Evolutionary conservation across 2,113 vertebrate genomes (phyloP).

Genomic region (Muntiacus reevesi): DNA sequence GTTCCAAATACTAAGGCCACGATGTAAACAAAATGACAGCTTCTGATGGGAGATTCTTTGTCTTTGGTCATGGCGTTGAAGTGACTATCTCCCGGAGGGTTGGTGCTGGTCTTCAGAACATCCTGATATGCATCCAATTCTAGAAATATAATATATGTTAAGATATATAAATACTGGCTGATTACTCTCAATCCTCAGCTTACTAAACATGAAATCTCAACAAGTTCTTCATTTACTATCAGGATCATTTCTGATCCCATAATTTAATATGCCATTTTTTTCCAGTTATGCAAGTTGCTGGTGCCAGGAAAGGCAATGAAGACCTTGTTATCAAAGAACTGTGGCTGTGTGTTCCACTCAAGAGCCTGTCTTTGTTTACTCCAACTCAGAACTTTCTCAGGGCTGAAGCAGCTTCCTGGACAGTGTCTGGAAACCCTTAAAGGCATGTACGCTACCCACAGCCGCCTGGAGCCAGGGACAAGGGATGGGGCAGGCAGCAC

Average conservation of each 20-base stretch:
- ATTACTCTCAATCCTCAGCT: not conserved
- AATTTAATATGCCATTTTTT: not conserved
- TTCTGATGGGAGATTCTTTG: not conserved
- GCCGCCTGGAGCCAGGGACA: not conserved
- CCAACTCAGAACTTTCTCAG: not conserved
- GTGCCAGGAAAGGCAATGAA: not conserved
- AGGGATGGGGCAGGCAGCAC: not conserved
- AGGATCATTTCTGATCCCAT: not conserved
- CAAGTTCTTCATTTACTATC: not conserved
- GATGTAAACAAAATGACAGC: not conserved
- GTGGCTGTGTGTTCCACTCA: not conserved
- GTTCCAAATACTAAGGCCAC: slow-evolving; percentile 26
- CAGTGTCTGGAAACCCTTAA: not conserved
- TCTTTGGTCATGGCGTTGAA: slow-evolving; percentile 39
- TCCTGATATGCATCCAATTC: slow-evolving; percentile 25
- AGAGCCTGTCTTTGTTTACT: not conserved
- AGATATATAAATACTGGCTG: not conserved
- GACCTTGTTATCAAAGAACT: not conserved
- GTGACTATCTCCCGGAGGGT: not conserved
- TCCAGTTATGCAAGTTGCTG: not conserved
- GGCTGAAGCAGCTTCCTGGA: not conserved
- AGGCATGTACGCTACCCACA: not conserved
- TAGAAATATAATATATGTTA: slow-evolving; percentile 33
- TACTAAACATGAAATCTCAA: not conserved
- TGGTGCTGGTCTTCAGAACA: not conserved